Evolutionary conservation across 2,888 invertebrate genomes (phyloP), one percentile per base, ranked within the genome.

Genomic region (Lacanobia oleracea): DNA sequence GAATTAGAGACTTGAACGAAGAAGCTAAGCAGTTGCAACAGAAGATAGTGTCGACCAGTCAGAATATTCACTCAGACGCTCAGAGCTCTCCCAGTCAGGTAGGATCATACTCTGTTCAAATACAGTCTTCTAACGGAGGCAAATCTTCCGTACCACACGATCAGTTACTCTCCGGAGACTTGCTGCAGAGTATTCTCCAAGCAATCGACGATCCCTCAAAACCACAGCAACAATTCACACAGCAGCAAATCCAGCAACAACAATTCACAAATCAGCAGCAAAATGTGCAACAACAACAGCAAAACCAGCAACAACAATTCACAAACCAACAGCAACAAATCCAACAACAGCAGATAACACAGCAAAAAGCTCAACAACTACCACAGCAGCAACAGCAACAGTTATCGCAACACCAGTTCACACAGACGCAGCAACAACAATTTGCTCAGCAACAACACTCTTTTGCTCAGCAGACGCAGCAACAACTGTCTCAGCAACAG

Each of bases 151-250:
- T 95, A 33, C 97, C 98, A 16, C 98, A 98, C 85, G 97, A 97
- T 18, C 98, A 98, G 90, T 96, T 98, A 0, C 92, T 98, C 0
- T 98, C 98, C 0, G 97, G 98, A 88, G 98, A 98, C 1, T 94
- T 98, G 0, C 91, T 98, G 1, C 98, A 98, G 89, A 98, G 98
- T 66, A 98, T 98, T 70, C 91, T 98, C 3, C 97, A 98, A 76
- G 98, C 98, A 0, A 98, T 98, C 62, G 98, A 98, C 88, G 97
- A 98, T 79, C 98, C 98, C 0, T 78, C 70, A 5, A 84, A 72
- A 37, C 69, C 72, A 7, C 83, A 82, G 23, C 68, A 60, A 54
- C 69, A 73, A n/a, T 70, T 69, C 21, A 7, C 23, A 40, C 45
- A 48, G 0, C 21, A 27, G 0, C 64, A 64, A 14, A 56, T 67